Evolutionary conservation across 2,888 invertebrate species (phyloP), one percentile per base, ranked within the genome.

Genomic region (Drosophila multiciliata): DNA sequence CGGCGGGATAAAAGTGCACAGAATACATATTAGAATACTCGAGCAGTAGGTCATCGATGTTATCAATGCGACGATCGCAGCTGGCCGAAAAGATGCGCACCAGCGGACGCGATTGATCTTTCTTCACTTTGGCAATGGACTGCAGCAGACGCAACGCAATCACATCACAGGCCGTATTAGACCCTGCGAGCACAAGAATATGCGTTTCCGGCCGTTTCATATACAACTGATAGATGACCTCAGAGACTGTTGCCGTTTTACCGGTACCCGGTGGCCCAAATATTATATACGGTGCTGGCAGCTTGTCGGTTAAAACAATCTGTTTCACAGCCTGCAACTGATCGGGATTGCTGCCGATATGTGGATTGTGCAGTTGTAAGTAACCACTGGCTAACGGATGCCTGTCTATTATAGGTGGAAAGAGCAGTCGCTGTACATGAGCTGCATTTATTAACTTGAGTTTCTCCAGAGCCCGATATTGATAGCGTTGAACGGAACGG

Each of bases 251-350:
- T 1, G 95, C 94, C 0, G 96, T 96, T 92, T 96, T 96, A 1
- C 96, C 96, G 2, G 96, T 96, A 93, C 95, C 74, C 94, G 82
- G 80, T 9, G 80, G 80, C 2, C 98, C 98, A 93, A 96, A 97
- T 50, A 98, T 94, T 40, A 98, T 95, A 88, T 97, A 98, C 0
- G 98, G 98, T 1, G 94, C 94, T 1, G 94, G 94, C 7, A 94
- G 94, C 17, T 57, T 77, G 3, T 57, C 17, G 17, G 64, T 58
- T 3, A 86, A n/a, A 0, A 96, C 86, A 55, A 97, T 96, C 82
- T 96, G 95, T 59, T 93, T 90, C 1, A 98, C 96, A 1, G 96
- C 96, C 58, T 93, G 93, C 75, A 93, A 93, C 87, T 97, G 96
- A 80, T 95, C 94, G 0, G 91, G 81, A 92, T 96, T 96, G 0